Conservation (phyloP, 2,888 invertebrate species). For the Andrena bicolor region DNA sequence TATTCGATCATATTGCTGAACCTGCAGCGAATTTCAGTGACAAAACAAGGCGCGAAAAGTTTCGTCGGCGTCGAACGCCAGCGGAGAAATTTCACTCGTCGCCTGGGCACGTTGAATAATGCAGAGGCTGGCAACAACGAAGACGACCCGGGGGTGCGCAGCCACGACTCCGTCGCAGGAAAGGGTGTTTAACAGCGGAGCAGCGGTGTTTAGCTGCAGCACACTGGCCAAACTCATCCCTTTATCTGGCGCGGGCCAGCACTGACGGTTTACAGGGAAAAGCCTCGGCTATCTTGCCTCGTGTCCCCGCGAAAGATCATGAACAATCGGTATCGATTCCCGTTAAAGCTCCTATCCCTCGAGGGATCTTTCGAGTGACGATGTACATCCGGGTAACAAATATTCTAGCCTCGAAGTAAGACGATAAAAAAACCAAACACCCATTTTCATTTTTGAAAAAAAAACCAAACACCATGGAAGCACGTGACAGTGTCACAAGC, state of each 20-base stretch:
- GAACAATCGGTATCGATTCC: conserved; percentile 21
- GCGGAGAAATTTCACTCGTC: conserved; percentile 55
- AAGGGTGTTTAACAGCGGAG: conserved; percentile 61
- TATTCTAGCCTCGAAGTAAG: neutral
- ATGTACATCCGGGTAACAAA: neutral
- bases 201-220: conserved; percentile 48
- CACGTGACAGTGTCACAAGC: neutral
- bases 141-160: conserved; percentile 37
- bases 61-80: conserved; percentile 40
- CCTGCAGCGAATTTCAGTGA: conserved; percentile 29
- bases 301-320: conserved; percentile 23
- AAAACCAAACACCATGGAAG: no score
- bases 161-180: conserved; percentile 24
- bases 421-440: neutral
- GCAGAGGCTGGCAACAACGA: conserved; percentile 49
- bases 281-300: conserved; percentile 42
- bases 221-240: conserved; percentile 55
- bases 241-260: conserved; percentile 51
- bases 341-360: neutral
- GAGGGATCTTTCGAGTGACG: neutral
- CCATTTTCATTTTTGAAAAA: no score
- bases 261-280: conserved; percentile 36
- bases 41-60: conserved; percentile 43
- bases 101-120: conserved; percentile 67
- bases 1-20: conserved; percentile 21